Percentiles rank a stretch among this genome's conserved stretches.
phyloP scores from a whole-genome alignment of 23 tunicate species.

The Aplidium turbinatum region DNA sequence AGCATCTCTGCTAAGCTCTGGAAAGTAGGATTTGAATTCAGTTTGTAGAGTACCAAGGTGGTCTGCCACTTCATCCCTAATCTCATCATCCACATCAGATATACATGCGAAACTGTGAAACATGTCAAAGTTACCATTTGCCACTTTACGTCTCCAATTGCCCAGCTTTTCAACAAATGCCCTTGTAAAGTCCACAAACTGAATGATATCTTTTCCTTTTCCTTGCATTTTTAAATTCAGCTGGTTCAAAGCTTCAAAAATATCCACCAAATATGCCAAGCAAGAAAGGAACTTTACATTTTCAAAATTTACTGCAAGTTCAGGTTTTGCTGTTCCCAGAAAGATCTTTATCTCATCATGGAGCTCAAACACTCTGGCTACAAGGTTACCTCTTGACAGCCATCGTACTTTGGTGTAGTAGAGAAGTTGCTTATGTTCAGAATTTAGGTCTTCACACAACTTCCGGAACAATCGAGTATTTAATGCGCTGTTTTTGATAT shows the following conservation, averaged over 20 bases:
- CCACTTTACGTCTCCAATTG: slow-evolving; percentile 40
- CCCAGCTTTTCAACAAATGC: slow-evolving; percentile 50
- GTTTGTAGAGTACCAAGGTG: slow-evolving; percentile 46
- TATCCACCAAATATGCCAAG: slow-evolving; percentile 38
- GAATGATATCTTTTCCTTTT: slow-evolving; percentile 28
- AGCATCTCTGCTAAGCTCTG: slow-evolving; percentile 47
- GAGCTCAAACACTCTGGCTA: slow-evolving; percentile 53
- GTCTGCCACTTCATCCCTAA: slow-evolving; percentile 33
- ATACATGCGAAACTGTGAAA: slow-evolving; percentile 41
- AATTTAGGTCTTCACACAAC: slow-evolving; percentile 18
- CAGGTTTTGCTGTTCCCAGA: slow-evolving; percentile 36
- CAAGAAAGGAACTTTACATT: slow-evolving; percentile 32
- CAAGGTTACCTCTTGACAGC: slow-evolving; percentile 39
- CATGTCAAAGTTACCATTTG: slow-evolving; percentile 49
- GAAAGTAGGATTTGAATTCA: slow-evolving; percentile 55
- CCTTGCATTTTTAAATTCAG: slow-evolving; percentile 40
- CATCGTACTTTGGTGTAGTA: slow-evolving; percentile 24
- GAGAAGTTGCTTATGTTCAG: slow-evolving; percentile 5
- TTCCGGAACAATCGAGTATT: slow-evolving; percentile 6
- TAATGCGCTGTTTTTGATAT: background rate
- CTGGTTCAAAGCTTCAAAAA: slow-evolving; percentile 46
- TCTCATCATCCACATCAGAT: slow-evolving; percentile 57
- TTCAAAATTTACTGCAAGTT: slow-evolving; percentile 42
- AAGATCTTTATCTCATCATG: slow-evolving; percentile 32
- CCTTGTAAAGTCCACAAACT: slow-evolving; percentile 35